phyloP scores from a whole-genome alignment of 2,113 vertebrate genomes.

The Elephantulus edwardii region DNA sequence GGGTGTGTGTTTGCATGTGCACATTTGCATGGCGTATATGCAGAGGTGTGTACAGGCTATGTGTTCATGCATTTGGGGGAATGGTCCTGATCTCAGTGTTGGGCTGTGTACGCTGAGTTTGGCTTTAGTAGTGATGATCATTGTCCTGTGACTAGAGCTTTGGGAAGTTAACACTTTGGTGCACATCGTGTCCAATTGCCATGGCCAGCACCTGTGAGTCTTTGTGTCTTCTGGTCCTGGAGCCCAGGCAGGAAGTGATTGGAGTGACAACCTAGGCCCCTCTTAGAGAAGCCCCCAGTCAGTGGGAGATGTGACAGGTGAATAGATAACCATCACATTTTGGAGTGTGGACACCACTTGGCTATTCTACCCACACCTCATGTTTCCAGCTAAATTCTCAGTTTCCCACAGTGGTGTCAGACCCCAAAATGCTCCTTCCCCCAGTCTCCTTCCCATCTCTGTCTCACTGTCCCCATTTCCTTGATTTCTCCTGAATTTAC shows the following conservation, averaged over 20 bases:
- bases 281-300: not conserved
- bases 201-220: not conserved
- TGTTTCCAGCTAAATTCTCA: not conserved
- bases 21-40: no score
- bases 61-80: not conserved
- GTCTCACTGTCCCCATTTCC: not conserved
- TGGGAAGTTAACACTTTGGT: not conserved
- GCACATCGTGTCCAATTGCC: not conserved
- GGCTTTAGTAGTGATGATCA: not conserved
- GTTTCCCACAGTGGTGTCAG: not conserved
- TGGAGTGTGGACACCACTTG: rapidly evolving
- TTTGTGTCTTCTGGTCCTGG: not conserved
- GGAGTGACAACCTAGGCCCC: no score
- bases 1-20: no score
- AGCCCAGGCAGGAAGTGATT: no score
- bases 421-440: not conserved
- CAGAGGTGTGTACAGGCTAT: not conserved
- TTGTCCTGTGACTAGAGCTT: rapidly evolving
- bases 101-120: no score
- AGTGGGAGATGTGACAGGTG: not conserved
- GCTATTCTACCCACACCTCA: not conserved
- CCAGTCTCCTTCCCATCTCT: not conserved
- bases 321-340: no score
- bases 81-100: not conserved
- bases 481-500: not conserved